Conservation (phyloP, 35 echinoderm and acorn worm genomes). For the Heliocidaris erythrogramma region DNA sequence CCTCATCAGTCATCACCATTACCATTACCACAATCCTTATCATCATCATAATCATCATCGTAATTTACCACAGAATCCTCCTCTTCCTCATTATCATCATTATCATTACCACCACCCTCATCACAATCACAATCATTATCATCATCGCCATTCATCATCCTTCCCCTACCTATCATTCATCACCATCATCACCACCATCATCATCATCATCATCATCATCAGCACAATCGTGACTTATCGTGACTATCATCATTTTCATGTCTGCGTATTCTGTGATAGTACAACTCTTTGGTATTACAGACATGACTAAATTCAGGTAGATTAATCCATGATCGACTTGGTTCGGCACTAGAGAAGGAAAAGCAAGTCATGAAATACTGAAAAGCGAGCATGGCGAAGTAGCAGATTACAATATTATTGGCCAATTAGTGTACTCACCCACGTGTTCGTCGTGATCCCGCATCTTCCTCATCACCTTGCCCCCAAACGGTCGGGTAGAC, state of each 20-base stretch:
- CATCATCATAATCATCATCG: neutral
- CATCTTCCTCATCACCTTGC: neutral
- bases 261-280: too few relatives aligned
- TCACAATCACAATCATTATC: neutral
- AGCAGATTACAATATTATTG: too few relatives aligned
- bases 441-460: neutral
- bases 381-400: too few relatives aligned
- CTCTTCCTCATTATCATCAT: neutral
- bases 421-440: neutral
- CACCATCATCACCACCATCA: neutral
- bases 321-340: too few relatives aligned
- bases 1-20: neutral
- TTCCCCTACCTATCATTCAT: neutral
- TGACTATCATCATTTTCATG: neutral
- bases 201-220: neutral
- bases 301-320: too few relatives aligned
- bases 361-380: too few relatives aligned
- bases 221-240: neutral
- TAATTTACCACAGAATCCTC: neutral
- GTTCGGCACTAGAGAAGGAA: too few relatives aligned
- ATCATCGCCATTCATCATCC: neutral
- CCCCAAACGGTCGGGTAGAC: neutral
- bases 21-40: neutral
- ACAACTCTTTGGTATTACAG: too few relatives aligned
- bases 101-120: neutral